Base-by-base conservation (phyloP, 2,113 vertebrate genomes). In the Herpetotheres cachinnans region DNA sequence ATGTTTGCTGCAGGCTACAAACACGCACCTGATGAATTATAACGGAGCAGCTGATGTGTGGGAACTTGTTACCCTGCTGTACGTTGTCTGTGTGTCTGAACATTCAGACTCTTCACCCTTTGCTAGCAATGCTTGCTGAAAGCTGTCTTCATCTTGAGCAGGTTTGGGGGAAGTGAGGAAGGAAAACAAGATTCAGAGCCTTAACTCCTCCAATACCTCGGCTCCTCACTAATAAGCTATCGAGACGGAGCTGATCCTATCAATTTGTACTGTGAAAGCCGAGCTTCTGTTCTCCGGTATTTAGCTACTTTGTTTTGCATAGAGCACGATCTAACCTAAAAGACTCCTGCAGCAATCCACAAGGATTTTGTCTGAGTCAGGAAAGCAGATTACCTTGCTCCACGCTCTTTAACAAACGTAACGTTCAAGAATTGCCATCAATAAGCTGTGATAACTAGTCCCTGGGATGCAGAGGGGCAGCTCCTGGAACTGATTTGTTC, bases 241-340 rank as follows among this genome's bases (percentile, higher is more conserved):
- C 22, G 49, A 93, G 93, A 95, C 66, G 0, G 74, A 96, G 88
- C 59, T 82, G 92, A 91, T 96, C 84, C 93, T 89, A 22, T 82
- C 70, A 82, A 52, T 90, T 71, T 54, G 74, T 74, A 84, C 91
- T 96, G 91, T 80, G 90, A 93, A 94, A 94, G 74, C 49, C 82
- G 61, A 94, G 71, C 90, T 96, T 91, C 84, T 94, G 90, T 69
- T 96, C 90, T 85, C 78, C 92, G 90, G 50, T 32, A 38, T 25
- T 82, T 50, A 87, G 62, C 92, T 69, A 13, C 79, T 72, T 49
- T 5, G 55, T 27, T 81, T 84, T 70, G 79, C 58, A 19, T 8
- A 10, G 66, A 90, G 58, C 62, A 49, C 0, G 2, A 14, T 40
- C 50, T 6, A 54, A 67, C 21, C 40, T 29, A 20, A 36, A 63